Evolutionary conservation across 2,888 invertebrate genomes (phyloP).

Genomic region (Cataglyphis altisquamis): DNA sequence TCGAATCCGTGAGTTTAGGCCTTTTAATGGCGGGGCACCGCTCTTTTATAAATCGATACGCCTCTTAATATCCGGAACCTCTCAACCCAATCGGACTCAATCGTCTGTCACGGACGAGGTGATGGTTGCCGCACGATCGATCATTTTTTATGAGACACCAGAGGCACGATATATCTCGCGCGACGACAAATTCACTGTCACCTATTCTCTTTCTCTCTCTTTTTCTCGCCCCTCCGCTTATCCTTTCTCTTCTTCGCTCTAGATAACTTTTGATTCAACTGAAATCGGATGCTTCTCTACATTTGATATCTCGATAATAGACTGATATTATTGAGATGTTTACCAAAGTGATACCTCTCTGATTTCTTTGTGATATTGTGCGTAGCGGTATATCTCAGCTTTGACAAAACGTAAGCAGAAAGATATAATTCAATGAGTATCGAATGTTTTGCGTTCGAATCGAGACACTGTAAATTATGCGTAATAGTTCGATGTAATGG

Average conservation of each 20-base stretch:
- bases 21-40: conserved; percentile 52
- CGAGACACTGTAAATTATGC: background rate
- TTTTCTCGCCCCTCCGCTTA: conserved; percentile 37
- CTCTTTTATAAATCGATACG: conserved; percentile 69
- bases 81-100: conserved; percentile 63
- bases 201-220: conserved; percentile 36
- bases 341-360: conserved; percentile 17
- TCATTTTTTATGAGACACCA: conserved; percentile 80
- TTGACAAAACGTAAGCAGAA: background rate
- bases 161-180: conserved; percentile 61
- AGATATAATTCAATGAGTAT: background rate
- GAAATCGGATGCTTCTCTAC: conserved; percentile 20
- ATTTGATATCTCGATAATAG: conserved; percentile 22
- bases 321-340: conserved; percentile 25
- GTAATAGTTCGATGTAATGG: background rate
- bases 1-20: conserved; percentile 39
- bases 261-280: conserved; percentile 41
- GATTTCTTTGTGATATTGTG: background rate
- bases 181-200: conserved; percentile 67
- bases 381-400: background rate
- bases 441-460: background rate
- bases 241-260: background rate
- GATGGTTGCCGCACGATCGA: conserved; percentile 70
- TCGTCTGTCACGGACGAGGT: conserved; percentile 58
- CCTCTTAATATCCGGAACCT: conserved; percentile 67